Evolutionary conservation across 2,113 vertebrate genomes (phyloP), one percentile per base, ranked within the genome.

Genomic region (Pheucticus melanocephalus): DNA sequence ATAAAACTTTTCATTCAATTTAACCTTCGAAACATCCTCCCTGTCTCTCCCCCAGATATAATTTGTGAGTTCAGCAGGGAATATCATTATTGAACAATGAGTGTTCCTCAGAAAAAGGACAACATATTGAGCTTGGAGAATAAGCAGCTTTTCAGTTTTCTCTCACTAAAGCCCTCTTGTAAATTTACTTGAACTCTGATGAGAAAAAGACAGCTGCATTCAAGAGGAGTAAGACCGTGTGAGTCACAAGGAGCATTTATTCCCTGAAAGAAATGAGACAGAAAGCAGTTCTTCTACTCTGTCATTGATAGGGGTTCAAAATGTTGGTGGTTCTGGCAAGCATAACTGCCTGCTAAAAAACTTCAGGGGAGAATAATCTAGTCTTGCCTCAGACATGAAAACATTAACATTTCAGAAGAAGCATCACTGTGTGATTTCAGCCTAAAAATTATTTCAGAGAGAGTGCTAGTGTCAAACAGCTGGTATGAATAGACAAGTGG

Each of bases 111-210:
- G 96, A 90, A 80, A 89, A 87, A 91, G 92, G 48, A 12, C 80
- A 92, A 60, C 94, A 92, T 51, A 91, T 56, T 66, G 59, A 95
- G 89, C 50, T 63, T 73, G 37, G 51, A 95, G 56, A 87, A 92
- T 96, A 96, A 92, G 78, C 59, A 71, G 15, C 14, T 96, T 95
- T 96, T 87, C 57, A 70, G 61, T 94, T 94, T 90, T 69, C 59
- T 93, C 45, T 79, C 68, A 87, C 73, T 95, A 91, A 94, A 97
- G 40, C 28, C 94, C 30, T 15, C 75, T 93, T 95, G 53, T 76
- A 95, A 95, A 95, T 93, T 95, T 97, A 91, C 88, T 94, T 94
- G 81, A 96, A 81, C 86, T 86, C 39, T 65, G 89, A 59, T 53
- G 82, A 91, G 65, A 95, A 95, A 92, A 96, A 95, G 51, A 60